phyloP scores from a whole-genome alignment of 1,140 invertebrate genomes.

The Drosophila quadrilineata region DNA sequence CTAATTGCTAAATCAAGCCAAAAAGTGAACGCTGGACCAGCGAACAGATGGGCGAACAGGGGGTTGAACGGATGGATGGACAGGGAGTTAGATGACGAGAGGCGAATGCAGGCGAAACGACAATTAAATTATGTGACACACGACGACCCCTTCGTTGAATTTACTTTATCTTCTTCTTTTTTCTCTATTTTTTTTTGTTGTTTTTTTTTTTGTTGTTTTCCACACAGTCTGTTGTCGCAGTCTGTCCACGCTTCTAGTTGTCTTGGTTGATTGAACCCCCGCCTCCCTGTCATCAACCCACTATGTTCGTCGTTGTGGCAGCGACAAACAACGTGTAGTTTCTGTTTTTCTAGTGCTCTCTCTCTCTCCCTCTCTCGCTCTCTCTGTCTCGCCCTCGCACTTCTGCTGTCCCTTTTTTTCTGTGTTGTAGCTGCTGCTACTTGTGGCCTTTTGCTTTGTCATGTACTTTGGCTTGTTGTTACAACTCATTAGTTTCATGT shows the following conservation, averaged over 20 bases:
- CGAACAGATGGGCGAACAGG: background rate
- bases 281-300: too few species aligned
- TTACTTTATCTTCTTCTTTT: background rate
- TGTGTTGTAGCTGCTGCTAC: background rate
- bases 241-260: too few species aligned
- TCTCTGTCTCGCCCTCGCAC: too few species aligned
- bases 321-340: too few species aligned
- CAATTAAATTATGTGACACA: conserved; percentile 61
- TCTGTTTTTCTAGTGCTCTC: too few species aligned
- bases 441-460: conserved; percentile 28
- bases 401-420: background rate
- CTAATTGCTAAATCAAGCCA: conserved; percentile 68
- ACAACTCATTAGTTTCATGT: conserved; percentile 69
- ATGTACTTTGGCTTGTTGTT: conserved; percentile 60
- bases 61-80: too few species aligned
- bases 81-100: background rate
- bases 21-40: conserved; percentile 18
- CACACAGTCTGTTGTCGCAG: too few species aligned
- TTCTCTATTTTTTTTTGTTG: too few species aligned
- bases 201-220: too few species aligned
- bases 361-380: too few species aligned
- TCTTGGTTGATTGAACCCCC: too few species aligned
- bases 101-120: conserved; percentile 7
- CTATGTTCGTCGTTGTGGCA: too few species aligned
- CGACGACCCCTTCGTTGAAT: background rate